Evolutionary conservation across 1,140 invertebrate species (phyloP), one percentile per base, ranked within the genome.

Genomic region (Drosophila virilis): DNA sequence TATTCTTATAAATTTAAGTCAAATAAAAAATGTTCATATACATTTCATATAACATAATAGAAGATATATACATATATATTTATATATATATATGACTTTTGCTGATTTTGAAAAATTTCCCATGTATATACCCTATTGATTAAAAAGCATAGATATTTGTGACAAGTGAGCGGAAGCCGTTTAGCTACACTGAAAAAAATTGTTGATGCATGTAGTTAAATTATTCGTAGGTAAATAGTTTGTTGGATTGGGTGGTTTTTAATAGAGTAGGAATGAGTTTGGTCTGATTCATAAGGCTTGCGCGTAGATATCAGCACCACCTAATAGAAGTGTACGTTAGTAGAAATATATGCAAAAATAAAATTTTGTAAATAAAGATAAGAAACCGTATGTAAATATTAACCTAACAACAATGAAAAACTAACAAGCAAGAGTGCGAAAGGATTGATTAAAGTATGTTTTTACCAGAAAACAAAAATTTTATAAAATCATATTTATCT

Each of bases 91-190:
- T 17, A 17, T 17, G 1, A 17, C 0, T 1, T 17, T 17, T 22
- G 17, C 1, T 8, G 15, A 17, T 35, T 37, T 43, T 13, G 13
- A 15, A 6, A 9, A 32, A 9, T 15, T 40, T 1, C 1, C 13
- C 0, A 9, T 17, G 10, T 13, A n/a, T 32, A 55, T 33, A 43
- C 62, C 45, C 22, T 50, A 12, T 68, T 9, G 8, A 6, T 6
- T 50, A 32, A 0, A 51, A 37, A 46, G 54, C 42, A 22, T 59
- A 32, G 0, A 17, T 5, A 32, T 12, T 58, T 50, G 13, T 13
- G 46, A 33, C n/a, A 57, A 45, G 33, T 50, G 70, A 80, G 55
- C 80, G 80, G 64, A 83, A 76, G 80, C 62, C 72, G 64, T 43
- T 59, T 57, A 45, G 48, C 15, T 68, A 33, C 80, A 83, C 72